A percentile compares a stretch with the other conserved stretches of the same genome.
Evolutionary conservation across 1,140 invertebrate species (phyloP).

Genomic region (Heliconius eleuchia): DNA sequence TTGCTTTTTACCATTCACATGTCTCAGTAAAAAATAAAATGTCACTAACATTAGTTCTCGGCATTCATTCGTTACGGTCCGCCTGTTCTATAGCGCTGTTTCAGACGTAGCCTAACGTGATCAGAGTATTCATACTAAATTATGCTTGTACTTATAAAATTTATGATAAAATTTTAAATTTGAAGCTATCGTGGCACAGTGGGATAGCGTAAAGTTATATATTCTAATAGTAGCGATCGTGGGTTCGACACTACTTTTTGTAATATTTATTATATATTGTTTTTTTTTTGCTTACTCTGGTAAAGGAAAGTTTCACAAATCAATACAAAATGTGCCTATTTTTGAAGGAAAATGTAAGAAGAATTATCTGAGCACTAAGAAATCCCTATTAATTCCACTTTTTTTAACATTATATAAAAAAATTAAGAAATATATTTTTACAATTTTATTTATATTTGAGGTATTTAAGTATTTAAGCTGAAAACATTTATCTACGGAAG

Average conservation of each 20-base stretch:
- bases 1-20: conserved; percentile 21
- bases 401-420: neutral
- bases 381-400: too few species aligned
- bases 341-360: too few species aligned
- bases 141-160: neutral
- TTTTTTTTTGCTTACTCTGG: too few species aligned
- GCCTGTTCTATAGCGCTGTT: conserved; percentile 28
- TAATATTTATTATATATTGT: neutral
- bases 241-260: neutral
- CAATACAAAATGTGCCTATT: too few species aligned
- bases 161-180: neutral
- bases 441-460: neutral
- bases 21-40: conserved; percentile 26
- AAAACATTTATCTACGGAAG: neutral
- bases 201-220: neutral
- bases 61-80: conserved; percentile 33
- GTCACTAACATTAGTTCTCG: conserved; percentile 23
- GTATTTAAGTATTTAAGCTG: neutral
- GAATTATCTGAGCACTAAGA: too few species aligned
- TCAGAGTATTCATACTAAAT: conserved; percentile 17
- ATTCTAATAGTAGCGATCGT: neutral
- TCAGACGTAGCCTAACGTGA: conserved; percentile 4
- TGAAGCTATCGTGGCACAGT: neutral
- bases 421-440: neutral
- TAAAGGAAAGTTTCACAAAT: too few species aligned